These are phyloP conservation scores for Chironomus riparius DNA, from an alignment of 2,888 invertebrate species.

Conservation along the genomic window DNA sequence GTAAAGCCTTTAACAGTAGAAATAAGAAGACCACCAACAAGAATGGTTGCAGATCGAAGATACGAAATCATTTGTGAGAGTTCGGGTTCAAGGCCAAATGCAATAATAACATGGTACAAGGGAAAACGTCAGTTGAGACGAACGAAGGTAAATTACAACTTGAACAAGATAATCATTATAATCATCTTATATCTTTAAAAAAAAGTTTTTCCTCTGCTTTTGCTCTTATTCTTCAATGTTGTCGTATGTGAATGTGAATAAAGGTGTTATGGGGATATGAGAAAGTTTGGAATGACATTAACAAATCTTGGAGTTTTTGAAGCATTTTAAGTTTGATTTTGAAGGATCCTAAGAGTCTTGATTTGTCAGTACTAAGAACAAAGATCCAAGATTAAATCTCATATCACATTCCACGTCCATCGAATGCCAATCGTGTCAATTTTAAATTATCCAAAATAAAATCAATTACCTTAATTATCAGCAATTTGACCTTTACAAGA, in stretches of 20 bases:
- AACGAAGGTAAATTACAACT: constrained; percentile 50
- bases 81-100: constrained; percentile 68
- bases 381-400: no score
- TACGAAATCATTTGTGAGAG: constrained; percentile 64
- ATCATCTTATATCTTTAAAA: constrained; percentile 5
- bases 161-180: constrained; percentile 5
- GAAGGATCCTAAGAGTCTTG: no score
- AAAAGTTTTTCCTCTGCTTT: neutral
- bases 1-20: constrained; percentile 67
- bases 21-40: constrained; percentile 53
- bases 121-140: constrained; percentile 64
- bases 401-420: no score
- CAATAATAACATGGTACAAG: constrained; percentile 73
- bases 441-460: no score
- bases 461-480: no score
- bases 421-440: no score
- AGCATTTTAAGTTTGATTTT: no score
- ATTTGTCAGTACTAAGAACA: no score
- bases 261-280: neutral
- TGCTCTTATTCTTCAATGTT: neutral
- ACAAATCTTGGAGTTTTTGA: no score
- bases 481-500: no score
- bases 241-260: neutral
- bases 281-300: no score
- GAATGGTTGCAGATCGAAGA: constrained; percentile 62